A percentile compares a stretch with the other conserved stretches of the same genome.
These are phyloP conservation scores for Archocentrus centrarchus DNA, from an alignment of 2,113 vertebrate genomes.

Conservation along the genomic window DNA sequence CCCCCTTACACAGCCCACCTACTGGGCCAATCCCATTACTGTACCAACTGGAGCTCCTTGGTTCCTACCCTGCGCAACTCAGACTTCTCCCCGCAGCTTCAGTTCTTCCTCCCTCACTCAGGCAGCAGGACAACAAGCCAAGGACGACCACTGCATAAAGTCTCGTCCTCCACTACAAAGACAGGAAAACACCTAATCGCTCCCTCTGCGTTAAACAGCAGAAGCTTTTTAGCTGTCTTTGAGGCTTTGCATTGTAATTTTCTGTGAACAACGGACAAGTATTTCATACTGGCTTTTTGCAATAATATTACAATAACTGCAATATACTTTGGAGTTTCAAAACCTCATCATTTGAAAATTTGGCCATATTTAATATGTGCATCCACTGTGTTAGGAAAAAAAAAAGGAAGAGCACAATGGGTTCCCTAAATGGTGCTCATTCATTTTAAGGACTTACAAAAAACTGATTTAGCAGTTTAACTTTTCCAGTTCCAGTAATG, in stretches of 20 bases:
- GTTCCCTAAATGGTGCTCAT: too few species aligned
- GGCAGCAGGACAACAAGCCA: constrained; percentile 19
- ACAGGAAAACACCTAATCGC: not conserved
- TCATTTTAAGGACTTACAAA: not conserved
- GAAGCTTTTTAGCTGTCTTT: not conserved
- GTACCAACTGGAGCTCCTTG: constrained; percentile 39
- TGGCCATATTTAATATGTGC: too few species aligned
- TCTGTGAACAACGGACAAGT: too few species aligned
- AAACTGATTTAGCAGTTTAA: not conserved
- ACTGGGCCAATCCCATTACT: constrained; percentile 42
- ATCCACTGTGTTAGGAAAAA: too few species aligned
- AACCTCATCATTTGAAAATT: not conserved
- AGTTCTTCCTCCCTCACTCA: constrained; percentile 45
- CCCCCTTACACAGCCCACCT: not conserved
- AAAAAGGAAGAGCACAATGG: too few species aligned
- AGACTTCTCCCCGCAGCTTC: constrained; percentile 12
- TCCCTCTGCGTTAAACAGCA: not conserved
- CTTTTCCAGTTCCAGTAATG: not conserved
- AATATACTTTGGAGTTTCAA: too few species aligned
- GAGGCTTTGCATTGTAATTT: not conserved
- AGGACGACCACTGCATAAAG: constrained; percentile 4
- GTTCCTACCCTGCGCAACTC: constrained; percentile 38
- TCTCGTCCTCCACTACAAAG: constrained; percentile 11
- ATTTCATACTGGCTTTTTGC: too few species aligned
- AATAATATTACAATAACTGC: too few species aligned